A percentile compares a stretch with the other conserved stretches of the same genome.
These are phyloP conservation scores for Zhuqinia jingwanae DNA, from an alignment of 2,888 invertebrate genomes.

Conservation along the genomic window DNA sequence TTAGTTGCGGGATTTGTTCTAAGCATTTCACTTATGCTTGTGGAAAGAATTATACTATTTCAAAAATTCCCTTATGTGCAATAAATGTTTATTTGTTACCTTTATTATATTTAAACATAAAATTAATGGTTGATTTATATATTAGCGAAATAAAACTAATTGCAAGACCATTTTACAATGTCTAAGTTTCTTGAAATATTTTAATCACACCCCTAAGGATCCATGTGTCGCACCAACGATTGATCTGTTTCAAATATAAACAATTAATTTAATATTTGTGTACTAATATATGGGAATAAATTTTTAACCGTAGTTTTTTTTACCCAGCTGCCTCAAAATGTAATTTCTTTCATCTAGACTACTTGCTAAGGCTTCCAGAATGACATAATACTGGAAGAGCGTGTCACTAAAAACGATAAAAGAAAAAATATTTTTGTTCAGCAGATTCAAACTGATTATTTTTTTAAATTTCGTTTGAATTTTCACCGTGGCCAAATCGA, in stretches of 20 bases:
- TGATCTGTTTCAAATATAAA: neutral
- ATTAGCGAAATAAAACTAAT: no score
- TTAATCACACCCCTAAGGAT: no score
- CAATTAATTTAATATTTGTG: neutral
- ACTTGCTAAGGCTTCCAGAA: conserved; percentile 73
- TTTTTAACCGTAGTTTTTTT: neutral
- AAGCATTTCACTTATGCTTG: conserved; percentile 64
- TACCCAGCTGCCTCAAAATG: conserved; percentile 74
- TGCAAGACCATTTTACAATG: no score
- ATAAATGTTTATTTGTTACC: no score
- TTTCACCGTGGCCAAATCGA: conserved; percentile 74
- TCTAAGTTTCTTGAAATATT: no score
- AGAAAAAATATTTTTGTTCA: no score
- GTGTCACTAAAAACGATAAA: conserved; percentile 65
- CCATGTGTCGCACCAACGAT: neutral
- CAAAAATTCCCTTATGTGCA: conserved; percentile 37
- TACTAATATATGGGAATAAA: neutral
- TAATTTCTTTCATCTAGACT: conserved; percentile 74
- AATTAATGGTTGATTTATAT: conserved; percentile 59
- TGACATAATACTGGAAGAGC: conserved; percentile 74
- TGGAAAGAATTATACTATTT: conserved; percentile 66
- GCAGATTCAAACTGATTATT: no score
- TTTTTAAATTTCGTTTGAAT: no score
- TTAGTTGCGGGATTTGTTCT: conserved; percentile 71
- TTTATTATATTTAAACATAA: no score